phyloP scores from a whole-genome alignment of 2,797 vertebrate genomes.

The Phrynocephalus vlangalii region DNA sequence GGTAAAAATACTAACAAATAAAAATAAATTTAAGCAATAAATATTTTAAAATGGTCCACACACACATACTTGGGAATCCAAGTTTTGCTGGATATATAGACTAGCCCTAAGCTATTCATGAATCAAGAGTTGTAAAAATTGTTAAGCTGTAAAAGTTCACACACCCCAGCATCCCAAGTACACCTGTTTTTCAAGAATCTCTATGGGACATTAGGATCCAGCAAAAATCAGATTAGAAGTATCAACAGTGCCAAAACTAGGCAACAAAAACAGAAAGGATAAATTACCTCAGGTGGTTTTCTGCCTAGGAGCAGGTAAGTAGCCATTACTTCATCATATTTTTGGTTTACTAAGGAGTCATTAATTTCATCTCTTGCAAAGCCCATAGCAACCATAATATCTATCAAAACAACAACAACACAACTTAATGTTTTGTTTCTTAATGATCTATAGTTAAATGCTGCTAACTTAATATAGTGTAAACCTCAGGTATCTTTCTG shows the following conservation, averaged over 20 bases:
- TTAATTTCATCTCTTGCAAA: conserved; percentile 96
- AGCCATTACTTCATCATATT: conserved; percentile 97
- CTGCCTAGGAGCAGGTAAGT: conserved; percentile 95
- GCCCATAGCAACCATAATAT: conserved; percentile 98
- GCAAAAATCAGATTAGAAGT: background rate
- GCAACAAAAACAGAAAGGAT: conserved; percentile 30
- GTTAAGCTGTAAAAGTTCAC: no score
- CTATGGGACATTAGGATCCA: background rate
- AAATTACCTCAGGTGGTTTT: conserved; percentile 93
- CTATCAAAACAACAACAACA: conserved; percentile 72
- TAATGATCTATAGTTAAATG: background rate
- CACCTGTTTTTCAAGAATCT: background rate
- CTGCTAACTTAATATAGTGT: background rate
- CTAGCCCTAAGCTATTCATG: background rate
- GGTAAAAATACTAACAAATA: no score
- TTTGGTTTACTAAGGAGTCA: conserved; percentile 91
- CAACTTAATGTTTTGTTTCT: background rate
- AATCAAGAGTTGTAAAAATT: background rate
- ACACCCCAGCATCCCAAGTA: background rate
- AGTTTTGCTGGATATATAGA: background rate
- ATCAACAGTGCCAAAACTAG: background rate
- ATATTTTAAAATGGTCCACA: background rate
- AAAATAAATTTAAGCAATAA: background rate
- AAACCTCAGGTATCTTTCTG: background rate
- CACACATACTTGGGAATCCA: background rate